Evolutionary conservation across 2,888 invertebrate genomes (phyloP), one percentile per base, ranked within the genome.

Genomic region (Polydesmus complanatus): DNA sequence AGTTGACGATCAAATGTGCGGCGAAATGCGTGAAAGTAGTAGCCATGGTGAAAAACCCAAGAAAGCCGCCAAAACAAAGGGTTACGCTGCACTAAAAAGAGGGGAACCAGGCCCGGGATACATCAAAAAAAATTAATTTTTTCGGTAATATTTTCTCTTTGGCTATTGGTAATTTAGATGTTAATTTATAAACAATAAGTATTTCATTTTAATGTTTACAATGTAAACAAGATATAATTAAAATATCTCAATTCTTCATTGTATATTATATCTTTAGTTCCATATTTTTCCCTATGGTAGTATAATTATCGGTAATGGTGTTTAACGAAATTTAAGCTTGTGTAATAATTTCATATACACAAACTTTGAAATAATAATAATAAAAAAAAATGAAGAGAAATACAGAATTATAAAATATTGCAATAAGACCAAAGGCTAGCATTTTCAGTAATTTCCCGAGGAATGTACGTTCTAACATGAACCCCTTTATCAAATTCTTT

Each of bases 1-100:
- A 68, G 83, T 82, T n/a, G 91, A 92, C 67, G 92, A 93, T 70
- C 83, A 85, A 19, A 88, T 89, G 73, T 81, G 86, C 22, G 83
- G 84, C 3, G 88, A 85, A 60, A 81, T 81, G 64, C 78, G 84
- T 54, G 83, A 84, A 68, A 79, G 81, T 18, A 65, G 67, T n/a
- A 75, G 79, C n/a, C 75, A 75, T 67, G 71, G 78, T 68, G 74
- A 81, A 68, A 75, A 83, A 74, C 72, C 76, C 14, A 81, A 80
- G 69, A 79, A 79, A 68, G 72, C 71, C 70, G 79, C 77, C 72
- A 87, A 82, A 79, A 80, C 75, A 73, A 83, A 86, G 77, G 82
- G 81, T 55, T 63, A 60, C 21, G 27, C 48, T 37, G 21, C 47
- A 11, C 21, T 54, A n/a, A 58, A 58, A 52, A 58, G 51, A 27